Percentiles rank a stretch among this genome's conserved stretches.
Evolutionary conservation across 1,140 invertebrate genomes (phyloP).

Genomic region (Brachionus plicatilis): DNA sequence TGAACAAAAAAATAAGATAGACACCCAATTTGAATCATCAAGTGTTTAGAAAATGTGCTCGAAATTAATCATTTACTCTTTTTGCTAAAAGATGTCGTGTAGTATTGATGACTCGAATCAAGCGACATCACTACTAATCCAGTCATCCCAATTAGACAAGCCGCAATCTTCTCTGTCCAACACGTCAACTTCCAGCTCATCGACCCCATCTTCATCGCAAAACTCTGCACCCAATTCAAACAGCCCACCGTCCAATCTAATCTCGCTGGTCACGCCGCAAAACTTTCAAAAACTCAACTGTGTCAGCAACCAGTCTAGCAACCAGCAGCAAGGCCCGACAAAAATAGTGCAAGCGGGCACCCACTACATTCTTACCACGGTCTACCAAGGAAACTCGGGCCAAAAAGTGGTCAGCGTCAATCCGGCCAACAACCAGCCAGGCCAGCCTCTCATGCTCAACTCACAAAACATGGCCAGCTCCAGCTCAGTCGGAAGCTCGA

Average conservation of each 20-base stretch:
- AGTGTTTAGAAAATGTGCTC: not conserved
- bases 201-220: not conserved
- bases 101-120: slow-evolving; percentile 17
- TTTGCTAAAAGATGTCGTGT: slow-evolving; percentile 14
- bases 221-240: not conserved
- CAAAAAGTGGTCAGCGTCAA: slow-evolving; percentile 13
- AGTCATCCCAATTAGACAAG: not conserved
- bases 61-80: not conserved
- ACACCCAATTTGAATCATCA: not conserved
- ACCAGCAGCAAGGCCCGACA: slow-evolving; percentile 1
- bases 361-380: not conserved
- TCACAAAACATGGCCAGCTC: slow-evolving; percentile 26
- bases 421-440: not conserved
- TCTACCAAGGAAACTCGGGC: not conserved
- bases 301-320: not conserved
- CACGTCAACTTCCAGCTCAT: slow-evolving; percentile 6
- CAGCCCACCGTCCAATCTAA: not conserved
- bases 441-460: not conserved
- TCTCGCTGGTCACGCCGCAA: slow-evolving; percentile 1
- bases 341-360: slow-evolving; percentile 22
- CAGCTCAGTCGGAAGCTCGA: not conserved
- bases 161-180: not conserved
- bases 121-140: slow-evolving; percentile 2
- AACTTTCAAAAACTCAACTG: not conserved
- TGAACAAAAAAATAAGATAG: not conserved